Conservation (phyloP, 2,888 invertebrate genomes). For the Chloroclysta siterata region DNA sequence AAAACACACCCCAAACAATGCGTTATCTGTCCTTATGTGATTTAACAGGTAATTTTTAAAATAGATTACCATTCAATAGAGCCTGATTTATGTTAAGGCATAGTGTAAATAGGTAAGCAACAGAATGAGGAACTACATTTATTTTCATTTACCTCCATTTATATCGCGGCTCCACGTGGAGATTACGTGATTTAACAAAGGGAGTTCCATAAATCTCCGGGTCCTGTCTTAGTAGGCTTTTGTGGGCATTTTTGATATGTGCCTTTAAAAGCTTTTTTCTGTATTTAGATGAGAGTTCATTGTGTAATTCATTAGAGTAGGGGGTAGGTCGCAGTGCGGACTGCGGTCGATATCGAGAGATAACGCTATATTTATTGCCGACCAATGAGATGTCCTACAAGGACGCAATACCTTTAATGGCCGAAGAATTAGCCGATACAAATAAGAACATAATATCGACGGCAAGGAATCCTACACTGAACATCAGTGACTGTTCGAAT, state of each 20-base stretch:
- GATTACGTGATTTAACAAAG: constrained; percentile 85
- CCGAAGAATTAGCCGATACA: constrained; percentile 73
- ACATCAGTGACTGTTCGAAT: neutral
- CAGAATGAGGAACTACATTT: constrained; percentile 84
- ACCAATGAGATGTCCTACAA: constrained; percentile 78
- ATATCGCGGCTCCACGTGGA: constrained; percentile 83
- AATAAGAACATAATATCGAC: constrained; percentile 51
- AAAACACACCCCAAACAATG: constrained; percentile 77
- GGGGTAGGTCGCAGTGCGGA: constrained; percentile 76
- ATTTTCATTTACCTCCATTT: constrained; percentile 84
- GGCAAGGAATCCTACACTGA: neutral
- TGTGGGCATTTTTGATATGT: constrained; percentile 85
- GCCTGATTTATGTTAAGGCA: constrained; percentile 73
- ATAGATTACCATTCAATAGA: constrained; percentile 80
- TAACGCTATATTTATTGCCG: constrained; percentile 79
- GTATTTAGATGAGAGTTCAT: constrained; percentile 85
- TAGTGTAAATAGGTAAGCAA: constrained; percentile 81
- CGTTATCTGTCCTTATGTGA: constrained; percentile 83
- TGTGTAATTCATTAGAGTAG: constrained; percentile 85
- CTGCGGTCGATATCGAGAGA: constrained; percentile 81
- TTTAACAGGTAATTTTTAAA: constrained; percentile 83
- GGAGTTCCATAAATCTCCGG: constrained; percentile 80
- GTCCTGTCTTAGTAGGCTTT: constrained; percentile 85
- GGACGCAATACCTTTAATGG: constrained; percentile 74
- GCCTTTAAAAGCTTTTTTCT: constrained; percentile 86